Conservation (phyloP, 2,113 vertebrate genomes). For the Semnopithecus entellus region DNA sequence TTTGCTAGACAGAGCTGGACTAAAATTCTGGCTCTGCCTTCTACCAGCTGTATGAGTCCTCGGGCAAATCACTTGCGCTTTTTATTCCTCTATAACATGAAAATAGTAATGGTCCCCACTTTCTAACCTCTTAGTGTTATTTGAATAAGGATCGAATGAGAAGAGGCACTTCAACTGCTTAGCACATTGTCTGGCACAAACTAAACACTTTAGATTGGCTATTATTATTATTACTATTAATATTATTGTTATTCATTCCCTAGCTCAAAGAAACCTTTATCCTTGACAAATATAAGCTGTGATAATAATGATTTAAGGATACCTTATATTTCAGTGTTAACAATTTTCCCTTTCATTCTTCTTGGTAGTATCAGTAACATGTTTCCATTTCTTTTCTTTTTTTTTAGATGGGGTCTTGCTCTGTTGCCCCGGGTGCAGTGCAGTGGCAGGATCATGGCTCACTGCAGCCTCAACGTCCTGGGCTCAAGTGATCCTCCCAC, state of each 20-base stretch:
- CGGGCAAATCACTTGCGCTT: not conserved
- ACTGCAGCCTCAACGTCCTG: too few species aligned
- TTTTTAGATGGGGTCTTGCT: too few species aligned
- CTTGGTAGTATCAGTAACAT: not conserved
- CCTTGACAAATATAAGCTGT: not conserved
- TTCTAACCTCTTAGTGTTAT: not conserved
- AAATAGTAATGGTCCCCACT: not conserved
- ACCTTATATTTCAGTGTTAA: not conserved
- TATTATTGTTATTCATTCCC: not conserved
- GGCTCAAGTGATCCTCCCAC: too few species aligned
- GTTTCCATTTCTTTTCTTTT: not conserved
- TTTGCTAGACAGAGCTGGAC: not conserved
- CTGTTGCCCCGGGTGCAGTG: too few species aligned
- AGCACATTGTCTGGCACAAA: not conserved
- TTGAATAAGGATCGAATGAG: not conserved
- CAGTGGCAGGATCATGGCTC: too few species aligned
- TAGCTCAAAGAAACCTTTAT: not conserved
- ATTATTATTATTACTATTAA: not conserved
- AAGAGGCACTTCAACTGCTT: not conserved
- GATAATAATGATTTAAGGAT: constrained; percentile 1
- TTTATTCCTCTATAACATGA: not conserved
- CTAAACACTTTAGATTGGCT: not conserved
- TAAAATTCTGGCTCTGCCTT: not conserved
- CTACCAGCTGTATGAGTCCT: not conserved
- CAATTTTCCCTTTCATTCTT: not conserved